Conservation (phyloP, 2,888 invertebrate species). For the Cancer borealis region DNA sequence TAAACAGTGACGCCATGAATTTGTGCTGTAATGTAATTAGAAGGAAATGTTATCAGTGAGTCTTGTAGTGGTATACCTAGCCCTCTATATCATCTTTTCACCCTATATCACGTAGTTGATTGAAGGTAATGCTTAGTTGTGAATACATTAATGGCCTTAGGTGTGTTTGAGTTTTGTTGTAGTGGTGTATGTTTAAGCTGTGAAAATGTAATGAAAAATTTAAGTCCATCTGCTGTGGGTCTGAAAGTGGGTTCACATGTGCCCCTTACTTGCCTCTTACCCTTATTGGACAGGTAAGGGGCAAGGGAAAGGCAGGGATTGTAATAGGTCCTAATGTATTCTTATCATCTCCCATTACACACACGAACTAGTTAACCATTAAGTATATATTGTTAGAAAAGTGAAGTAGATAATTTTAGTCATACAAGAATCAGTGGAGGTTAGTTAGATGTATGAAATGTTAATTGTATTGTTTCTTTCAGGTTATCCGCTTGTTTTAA, state of each 20-base stretch:
- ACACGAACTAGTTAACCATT: neutral
- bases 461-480: slow-evolving; percentile 79
- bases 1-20: neutral
- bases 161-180: neutral
- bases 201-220: neutral
- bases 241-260: neutral
- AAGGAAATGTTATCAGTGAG: neutral
- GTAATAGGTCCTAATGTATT: neutral
- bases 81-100: neutral
- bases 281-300: neutral
- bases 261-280: neutral
- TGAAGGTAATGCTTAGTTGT: neutral
- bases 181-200: neutral
- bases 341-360: neutral
- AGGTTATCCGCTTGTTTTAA: slow-evolving; percentile 88
- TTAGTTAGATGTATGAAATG: neutral
- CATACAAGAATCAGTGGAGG: neutral
- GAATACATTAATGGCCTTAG: neutral
- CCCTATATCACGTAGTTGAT: neutral
- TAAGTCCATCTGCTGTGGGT: neutral
- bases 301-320: neutral
- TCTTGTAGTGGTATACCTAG: neutral
- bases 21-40: neutral
- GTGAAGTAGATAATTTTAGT: neutral
- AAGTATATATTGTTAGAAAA: neutral